Evolutionary conservation across 2,888 invertebrate species (phyloP), one percentile per base, ranked within the genome.

Genomic region (Hypena proboscidalis): DNA sequence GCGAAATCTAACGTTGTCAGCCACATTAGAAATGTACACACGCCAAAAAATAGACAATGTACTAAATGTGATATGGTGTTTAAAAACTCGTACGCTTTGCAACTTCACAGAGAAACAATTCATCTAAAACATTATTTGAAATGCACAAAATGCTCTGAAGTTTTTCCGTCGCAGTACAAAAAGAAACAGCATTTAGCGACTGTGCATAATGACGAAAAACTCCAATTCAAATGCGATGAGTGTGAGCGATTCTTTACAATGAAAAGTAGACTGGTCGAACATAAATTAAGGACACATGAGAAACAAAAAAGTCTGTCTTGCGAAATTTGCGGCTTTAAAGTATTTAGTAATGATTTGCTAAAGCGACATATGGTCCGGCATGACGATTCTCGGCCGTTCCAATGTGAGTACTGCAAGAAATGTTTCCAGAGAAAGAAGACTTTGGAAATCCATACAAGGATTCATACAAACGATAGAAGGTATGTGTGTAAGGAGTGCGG

Each of bases 351-450:
- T 6, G 87, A 90, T 21, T 70, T 92, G 9, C 58, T 93, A 34
- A 87, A 83, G 19, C 80, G 90, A 0, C 93, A 93, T 38, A 90
- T 90, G 75, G 88, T 93, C 0, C 89, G 83, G 0, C 93, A 93
- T 43, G 90, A 90, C 1, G 92, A 92, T 1, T 77, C 91, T 0
- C 82, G 92, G 35, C 93, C 93, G 2, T 92, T 85, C 30, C 83
- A 90, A 22, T 93, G 93, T 51, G 85, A 90, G 3, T 79, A 87
- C 44, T 93, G 93, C 47, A 91, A 91, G 20, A 93, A 93, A 58
- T 73, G 88, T 1, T 93, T 93, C 58, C 92, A 92, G 26, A 91
- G 93, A 48, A 90, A 91, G 54, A 92, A 90, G 39, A 91, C 92
- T 0, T 58, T 93, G 21, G 91, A 92, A 1, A 84, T 91, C 1